phyloP scores from a whole-genome alignment of 2,113 vertebrate genomes.

The Stercorarius parasiticus region DNA sequence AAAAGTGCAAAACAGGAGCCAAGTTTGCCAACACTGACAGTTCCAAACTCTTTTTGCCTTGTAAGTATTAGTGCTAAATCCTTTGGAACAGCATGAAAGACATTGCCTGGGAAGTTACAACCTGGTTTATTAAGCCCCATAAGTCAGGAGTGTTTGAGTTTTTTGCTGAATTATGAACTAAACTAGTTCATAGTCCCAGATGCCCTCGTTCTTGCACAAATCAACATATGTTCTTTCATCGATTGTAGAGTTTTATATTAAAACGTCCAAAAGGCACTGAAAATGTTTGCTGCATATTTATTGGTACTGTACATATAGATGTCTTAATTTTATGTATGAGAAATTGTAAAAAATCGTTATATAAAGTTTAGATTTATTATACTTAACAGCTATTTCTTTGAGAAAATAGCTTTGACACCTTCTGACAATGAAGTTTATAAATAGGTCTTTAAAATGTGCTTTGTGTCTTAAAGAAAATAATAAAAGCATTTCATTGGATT shows the following conservation, averaged over 20 bases:
- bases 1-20: not conserved
- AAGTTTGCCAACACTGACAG: not conserved
- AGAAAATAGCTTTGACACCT: not conserved
- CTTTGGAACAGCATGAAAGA: not conserved
- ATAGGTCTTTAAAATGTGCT: not conserved
- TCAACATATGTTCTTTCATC: not conserved
- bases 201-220: not conserved
- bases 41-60: not conserved
- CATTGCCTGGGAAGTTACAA: not conserved
- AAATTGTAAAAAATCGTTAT: not conserved
- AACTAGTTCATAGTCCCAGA: too few relatives aligned
- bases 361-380: not conserved
- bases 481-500: constrained; percentile 10
- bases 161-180: not conserved
- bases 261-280: constrained; percentile 27
- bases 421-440: not conserved
- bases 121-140: not conserved
- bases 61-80: not conserved
- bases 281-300: constrained; percentile 50
- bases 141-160: not conserved
- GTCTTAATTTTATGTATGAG: not conserved
- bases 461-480: not conserved
- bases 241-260: constrained; percentile 44
- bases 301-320: constrained; percentile 16
- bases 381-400: not conserved